Base-by-base conservation (phyloP, 1,140 invertebrate species). In the Wiebesia pumilae region DNA sequence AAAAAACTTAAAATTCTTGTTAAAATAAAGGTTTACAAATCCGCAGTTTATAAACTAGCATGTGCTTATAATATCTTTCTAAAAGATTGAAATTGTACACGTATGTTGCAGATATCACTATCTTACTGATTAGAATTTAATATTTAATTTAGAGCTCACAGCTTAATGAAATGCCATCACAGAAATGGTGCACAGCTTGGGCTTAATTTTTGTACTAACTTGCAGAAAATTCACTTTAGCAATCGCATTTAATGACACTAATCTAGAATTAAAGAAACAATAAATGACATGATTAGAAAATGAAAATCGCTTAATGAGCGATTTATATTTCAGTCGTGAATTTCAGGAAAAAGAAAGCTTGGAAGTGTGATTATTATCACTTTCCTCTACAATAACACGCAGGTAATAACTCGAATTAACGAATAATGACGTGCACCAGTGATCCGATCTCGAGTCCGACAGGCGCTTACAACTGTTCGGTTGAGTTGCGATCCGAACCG, bases 331-430 rank as follows among this genome's bases (percentile, higher is more conserved):
- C 38, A 58, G 30, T 51, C 47, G 38, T 84, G 33, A 84, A 84
- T 71, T 51, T 47, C 65, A 27, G 19, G 67, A 54, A 35, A 75
- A 40, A 54, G 10, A 77, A 47, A 24, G 82, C 24, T 40, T 30
- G 83, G 35, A 67, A 67, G 30, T 62, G n/a, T 19, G 77, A 81
- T 85, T n/a, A 73, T 85, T 81, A 85, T 80, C 84, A 78, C 71
- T 84, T 62, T 43, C 7, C 62, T 35, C 27, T 19, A 51, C 82
- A n/a, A 83, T 83, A 83, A 33, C 82, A 77, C 69, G 71, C n/a
- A 51, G 43, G 82, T 86, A 86, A 86, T 86, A 86, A 86, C 78
- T 81, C 73, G 85, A 86, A 86, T 86, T 86, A 86, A 86, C 85
- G 43, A 81, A 82, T 86, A 86, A 86, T 77, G 80, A 86, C 80